These are phyloP conservation scores for Leptopilina boulardi DNA, from an alignment of 1,140 invertebrate species.

Conservation along the genomic window DNA sequence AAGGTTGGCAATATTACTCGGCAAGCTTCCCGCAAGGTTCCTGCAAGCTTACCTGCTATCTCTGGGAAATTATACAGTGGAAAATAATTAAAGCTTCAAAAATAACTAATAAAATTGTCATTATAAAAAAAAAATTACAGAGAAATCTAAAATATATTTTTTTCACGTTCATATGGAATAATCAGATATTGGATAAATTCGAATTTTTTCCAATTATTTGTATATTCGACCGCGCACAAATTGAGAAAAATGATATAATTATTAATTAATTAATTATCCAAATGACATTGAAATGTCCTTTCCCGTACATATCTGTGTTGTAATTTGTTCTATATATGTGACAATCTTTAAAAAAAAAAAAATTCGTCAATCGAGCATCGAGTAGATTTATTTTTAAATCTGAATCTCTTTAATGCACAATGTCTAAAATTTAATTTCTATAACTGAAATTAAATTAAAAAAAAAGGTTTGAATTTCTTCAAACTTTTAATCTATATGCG, in stretches of 20 bases:
- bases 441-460: too few relatives aligned
- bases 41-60: too few relatives aligned
- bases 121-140: not conserved
- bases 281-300: constrained; percentile 55
- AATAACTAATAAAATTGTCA: not conserved
- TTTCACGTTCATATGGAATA: constrained; percentile 7
- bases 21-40: too few relatives aligned
- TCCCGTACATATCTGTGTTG: constrained; percentile 65
- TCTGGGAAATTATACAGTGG: too few relatives aligned
- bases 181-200: constrained; percentile 36
- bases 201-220: not conserved
- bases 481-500: too few relatives aligned
- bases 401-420: constrained; percentile 6
- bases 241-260: not conserved
- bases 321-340: constrained; percentile 58
- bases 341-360: constrained; percentile 55
- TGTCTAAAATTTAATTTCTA: constrained; percentile 3
- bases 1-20: too few relatives aligned
- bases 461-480: too few relatives aligned
- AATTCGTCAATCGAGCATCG: constrained; percentile 34
- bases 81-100: not conserved
- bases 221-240: constrained; percentile 7
- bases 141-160: constrained; percentile 35
- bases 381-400: constrained; percentile 8
- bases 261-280: constrained; percentile 16